Evolutionary conservation across 2,797 vertebrate genomes (phyloP).

Genomic region (Xyrichtys novacula): DNA sequence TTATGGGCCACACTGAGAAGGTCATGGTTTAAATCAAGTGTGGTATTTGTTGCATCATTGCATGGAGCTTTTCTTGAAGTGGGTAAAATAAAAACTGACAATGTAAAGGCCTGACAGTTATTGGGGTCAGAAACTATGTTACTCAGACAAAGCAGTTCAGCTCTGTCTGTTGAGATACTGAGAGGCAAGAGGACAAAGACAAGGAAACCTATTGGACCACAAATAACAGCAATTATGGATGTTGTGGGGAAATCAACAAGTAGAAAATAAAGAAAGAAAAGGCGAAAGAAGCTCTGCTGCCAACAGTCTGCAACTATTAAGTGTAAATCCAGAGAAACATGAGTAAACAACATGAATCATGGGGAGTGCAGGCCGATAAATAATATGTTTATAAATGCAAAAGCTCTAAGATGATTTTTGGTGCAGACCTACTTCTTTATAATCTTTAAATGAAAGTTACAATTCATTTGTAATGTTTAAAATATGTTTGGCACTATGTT

Average conservation of each 20-base stretch:
- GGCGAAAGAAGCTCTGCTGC: neutral
- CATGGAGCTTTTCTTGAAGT: neutral
- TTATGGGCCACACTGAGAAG: too few relatives aligned
- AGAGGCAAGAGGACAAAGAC: neutral
- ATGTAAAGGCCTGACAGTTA: neutral
- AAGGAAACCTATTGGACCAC: conserved; percentile 2
- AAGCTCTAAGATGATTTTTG: neutral
- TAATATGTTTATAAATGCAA: neutral
- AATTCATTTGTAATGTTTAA: too few relatives aligned
- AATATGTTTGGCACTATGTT: neutral
- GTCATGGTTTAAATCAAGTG: too few relatives aligned
- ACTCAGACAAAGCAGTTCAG: neutral
- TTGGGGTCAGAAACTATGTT: neutral
- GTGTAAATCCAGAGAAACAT: neutral
- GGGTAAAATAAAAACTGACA: neutral
- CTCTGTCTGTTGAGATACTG: neutral
- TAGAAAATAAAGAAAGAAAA: conserved; percentile 15
- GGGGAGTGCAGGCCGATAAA: neutral
- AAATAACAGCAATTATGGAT: neutral
- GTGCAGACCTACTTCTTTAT: too few relatives aligned
- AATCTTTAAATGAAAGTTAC: too few relatives aligned
- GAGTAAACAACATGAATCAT: too few relatives aligned
- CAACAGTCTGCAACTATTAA: neutral
- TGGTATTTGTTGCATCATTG: neutral
- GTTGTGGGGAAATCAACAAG: too few relatives aligned